Evolutionary conservation across 2,888 invertebrate species (phyloP).

Genomic region (Eupithecia insigniata): DNA sequence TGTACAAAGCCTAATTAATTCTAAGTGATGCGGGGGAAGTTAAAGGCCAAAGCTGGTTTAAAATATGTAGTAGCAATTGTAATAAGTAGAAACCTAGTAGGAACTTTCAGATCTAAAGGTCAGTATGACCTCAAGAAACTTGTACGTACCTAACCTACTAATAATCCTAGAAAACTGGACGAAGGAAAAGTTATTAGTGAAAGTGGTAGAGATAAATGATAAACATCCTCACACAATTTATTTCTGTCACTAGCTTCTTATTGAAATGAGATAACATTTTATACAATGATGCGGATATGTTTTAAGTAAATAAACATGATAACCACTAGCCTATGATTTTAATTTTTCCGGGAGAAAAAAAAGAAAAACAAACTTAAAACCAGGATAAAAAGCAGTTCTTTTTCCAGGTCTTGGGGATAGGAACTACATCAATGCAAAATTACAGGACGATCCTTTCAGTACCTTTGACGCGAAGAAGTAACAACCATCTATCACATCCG

Average conservation of each 20-base stretch:
- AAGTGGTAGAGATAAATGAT: neutral
- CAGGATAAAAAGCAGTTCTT: no score
- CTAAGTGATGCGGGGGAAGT: neutral
- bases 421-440: neutral
- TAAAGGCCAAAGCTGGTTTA: neutral
- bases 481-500: neutral
- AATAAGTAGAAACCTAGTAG: slow-evolving; percentile 7
- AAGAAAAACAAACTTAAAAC: no score
- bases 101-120: slow-evolving; percentile 16
- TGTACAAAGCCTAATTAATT: neutral
- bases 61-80: neutral
- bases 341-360: neutral
- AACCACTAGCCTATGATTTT: neutral
- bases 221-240: neutral
- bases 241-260: neutral
- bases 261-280: neutral
- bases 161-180: slow-evolving; percentile 4
- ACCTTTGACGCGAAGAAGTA: neutral
- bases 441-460: neutral
- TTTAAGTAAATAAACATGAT: neutral
- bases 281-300: neutral
- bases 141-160: neutral
- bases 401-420: no score
- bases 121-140: slow-evolving; percentile 8
- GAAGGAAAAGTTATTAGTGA: neutral